A percentile compares a stretch with the other conserved stretches of the same genome.
These are phyloP conservation scores for Nyctereutes procyonoides DNA, from an alignment of 2,113 vertebrate genomes.

Conservation along the genomic window DNA sequence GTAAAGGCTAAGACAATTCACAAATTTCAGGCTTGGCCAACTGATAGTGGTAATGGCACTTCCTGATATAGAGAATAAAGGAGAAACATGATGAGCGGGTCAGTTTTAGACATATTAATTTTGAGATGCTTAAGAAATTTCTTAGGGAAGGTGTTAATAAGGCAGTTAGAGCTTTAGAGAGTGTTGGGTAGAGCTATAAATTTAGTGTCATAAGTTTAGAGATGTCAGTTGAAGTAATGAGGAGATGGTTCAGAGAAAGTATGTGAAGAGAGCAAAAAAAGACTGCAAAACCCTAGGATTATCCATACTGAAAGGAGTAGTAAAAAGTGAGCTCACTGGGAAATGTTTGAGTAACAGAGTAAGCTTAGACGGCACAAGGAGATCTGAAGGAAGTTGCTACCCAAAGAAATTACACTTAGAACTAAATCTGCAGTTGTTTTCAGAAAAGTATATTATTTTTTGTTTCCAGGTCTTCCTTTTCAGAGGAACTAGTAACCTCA, in stretches of 20 bases:
- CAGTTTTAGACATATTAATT: not conserved
- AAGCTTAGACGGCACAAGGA: not conserved
- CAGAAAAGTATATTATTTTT: not conserved
- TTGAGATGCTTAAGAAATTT: not conserved
- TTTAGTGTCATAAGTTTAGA: not conserved
- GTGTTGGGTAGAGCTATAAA: not conserved
- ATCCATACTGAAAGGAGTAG: not conserved
- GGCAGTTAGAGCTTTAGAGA: not conserved
- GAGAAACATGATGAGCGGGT: not conserved
- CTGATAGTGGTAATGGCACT: not conserved
- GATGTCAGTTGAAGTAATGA: not conserved
- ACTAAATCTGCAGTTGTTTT: not conserved
- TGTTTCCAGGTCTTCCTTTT: slow-evolving; percentile 18
- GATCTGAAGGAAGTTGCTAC: not conserved
- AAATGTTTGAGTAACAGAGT: not conserved
- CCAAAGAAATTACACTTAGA: not conserved
- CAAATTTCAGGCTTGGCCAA: not conserved
- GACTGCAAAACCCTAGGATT: not conserved
- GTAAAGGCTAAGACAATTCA: not conserved
- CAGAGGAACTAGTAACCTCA: slow-evolving; percentile 9
- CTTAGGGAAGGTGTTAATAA: not conserved
- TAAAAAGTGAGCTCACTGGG: not conserved
- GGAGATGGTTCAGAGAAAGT: not conserved
- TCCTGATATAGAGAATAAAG: not conserved
- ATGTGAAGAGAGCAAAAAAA: not conserved